A percentile compares a stretch with the other conserved stretches of the same genome.
Evolutionary conservation across 1,140 invertebrate genomes (phyloP).

Genomic region (Steinernema khuongi): DNA sequence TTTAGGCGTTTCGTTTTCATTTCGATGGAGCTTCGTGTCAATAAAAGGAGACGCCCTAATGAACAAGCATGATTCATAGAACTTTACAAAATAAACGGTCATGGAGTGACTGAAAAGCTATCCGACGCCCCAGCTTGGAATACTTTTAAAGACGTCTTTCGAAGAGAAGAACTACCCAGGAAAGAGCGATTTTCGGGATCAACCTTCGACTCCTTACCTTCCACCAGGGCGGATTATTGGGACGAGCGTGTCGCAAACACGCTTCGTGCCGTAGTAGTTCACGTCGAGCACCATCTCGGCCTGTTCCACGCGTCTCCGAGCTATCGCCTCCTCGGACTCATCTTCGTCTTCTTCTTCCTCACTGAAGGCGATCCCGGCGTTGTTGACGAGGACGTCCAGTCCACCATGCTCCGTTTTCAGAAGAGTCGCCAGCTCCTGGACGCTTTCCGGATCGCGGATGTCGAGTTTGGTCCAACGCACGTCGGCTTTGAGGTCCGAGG

Average conservation of each 20-base stretch:
- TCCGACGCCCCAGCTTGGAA: too few species aligned
- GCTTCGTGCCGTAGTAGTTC: constrained; percentile 8
- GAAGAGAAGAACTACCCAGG: too few species aligned
- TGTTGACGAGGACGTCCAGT: neutral
- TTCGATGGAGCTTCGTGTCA: neutral
- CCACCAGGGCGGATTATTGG: neutral
- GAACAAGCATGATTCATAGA: too few species aligned
- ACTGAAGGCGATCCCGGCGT: neutral
- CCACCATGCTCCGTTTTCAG: neutral
- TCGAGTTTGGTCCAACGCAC: neutral
- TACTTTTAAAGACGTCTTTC: too few species aligned
- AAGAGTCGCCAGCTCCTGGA: neutral
- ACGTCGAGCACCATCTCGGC: neutral
- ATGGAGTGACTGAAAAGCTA: too few species aligned
- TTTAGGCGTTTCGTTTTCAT: neutral
- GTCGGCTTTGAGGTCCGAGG: neutral
- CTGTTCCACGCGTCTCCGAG: neutral
- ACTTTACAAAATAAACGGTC: too few species aligned
- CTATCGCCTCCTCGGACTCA: neutral
- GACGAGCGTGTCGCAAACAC: neutral
- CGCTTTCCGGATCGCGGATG: neutral
- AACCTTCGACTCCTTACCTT: neutral
- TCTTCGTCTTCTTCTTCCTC: neutral
- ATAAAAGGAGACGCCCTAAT: too few species aligned
- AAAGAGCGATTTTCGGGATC: too few species aligned